phyloP scores from a whole-genome alignment of 2,888 invertebrate genomes.

The Electrophaes corylata region DNA sequence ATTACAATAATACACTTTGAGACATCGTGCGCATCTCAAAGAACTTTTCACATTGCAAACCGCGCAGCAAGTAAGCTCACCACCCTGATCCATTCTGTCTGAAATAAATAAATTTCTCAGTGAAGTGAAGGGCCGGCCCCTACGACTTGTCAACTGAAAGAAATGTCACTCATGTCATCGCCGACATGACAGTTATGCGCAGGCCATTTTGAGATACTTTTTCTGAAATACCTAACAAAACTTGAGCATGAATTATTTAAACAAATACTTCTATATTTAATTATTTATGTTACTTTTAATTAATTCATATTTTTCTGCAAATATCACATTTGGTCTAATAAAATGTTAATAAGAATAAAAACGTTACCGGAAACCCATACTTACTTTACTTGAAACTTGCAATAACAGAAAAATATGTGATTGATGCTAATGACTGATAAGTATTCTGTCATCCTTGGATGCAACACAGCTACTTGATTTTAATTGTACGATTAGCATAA shows the following conservation, averaged over 20 bases:
- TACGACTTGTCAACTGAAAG: conserved; percentile 53
- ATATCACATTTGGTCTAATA: too few species aligned
- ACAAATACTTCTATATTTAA: too few species aligned
- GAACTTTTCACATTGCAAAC: conserved; percentile 87
- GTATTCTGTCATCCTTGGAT: too few species aligned
- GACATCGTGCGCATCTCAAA: conserved; percentile 90
- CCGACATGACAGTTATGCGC: conserved; percentile 37
- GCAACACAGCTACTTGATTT: too few species aligned
- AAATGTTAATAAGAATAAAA: too few species aligned
- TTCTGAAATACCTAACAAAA: background rate
- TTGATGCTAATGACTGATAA: too few species aligned
- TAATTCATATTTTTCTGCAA: too few species aligned
- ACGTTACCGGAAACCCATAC: background rate
- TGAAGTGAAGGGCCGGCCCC: conserved; percentile 58
- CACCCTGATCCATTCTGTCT: conserved; percentile 81
- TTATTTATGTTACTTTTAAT: too few species aligned
- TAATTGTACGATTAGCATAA: too few species aligned
- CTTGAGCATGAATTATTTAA: too few species aligned
- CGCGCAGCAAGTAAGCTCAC: conserved; percentile 79
- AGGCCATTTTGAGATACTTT: background rate
- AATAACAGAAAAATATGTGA: background rate
- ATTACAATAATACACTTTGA: conserved; percentile 90
- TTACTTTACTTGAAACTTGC: background rate
- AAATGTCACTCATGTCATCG: conserved; percentile 48
- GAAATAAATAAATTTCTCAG: conserved; percentile 62